Percentiles rank a stretch among this genome's conserved stretches.
Conservation (phyloP, 2,888 invertebrate species). For the Polietes domitor region DNA sequence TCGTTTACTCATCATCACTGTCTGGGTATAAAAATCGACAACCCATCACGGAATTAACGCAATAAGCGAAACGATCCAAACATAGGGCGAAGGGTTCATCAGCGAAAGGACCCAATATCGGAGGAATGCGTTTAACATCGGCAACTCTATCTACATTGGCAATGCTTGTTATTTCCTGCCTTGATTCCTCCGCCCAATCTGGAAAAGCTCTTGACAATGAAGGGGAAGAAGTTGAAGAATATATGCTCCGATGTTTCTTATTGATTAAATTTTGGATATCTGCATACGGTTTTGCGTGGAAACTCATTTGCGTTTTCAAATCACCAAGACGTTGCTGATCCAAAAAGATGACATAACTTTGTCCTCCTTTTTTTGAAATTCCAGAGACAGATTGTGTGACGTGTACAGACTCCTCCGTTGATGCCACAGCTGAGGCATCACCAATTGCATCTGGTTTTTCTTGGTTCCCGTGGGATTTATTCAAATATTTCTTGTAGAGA, state of each 20-base stretch:
- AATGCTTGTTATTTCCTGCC: not conserved
- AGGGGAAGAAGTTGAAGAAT: not conserved
- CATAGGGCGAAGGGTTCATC: slow-evolving; percentile 74
- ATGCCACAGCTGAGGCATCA: not conserved
- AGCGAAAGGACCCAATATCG: slow-evolving; percentile 73
- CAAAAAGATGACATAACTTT: slow-evolving; percentile 61
- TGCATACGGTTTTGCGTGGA: not conserved
- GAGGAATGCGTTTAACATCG: not conserved
- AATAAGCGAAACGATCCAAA: slow-evolving; percentile 70
- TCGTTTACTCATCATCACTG: too few species aligned
- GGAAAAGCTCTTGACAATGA: not conserved
- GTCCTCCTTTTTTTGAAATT: slow-evolving; percentile 49
- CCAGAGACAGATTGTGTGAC: slow-evolving; percentile 1
- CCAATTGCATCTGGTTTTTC: slow-evolving; percentile 29
- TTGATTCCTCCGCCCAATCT: not conserved
- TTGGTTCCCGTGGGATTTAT: slow-evolving; percentile 32
- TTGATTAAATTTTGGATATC: not conserved
- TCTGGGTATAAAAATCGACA: too few species aligned
- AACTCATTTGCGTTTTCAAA: slow-evolving; percentile 46
- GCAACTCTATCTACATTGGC: too few species aligned
- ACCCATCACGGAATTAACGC: slow-evolving; percentile 70
- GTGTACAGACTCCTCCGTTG: not conserved
- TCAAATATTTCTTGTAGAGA: slow-evolving; percentile 62
- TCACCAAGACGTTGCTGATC: slow-evolving; percentile 48
- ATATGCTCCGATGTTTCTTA: not conserved